Percentiles rank a stretch among this genome's conserved stretches.
phyloP scores from a whole-genome alignment of 2,888 invertebrate species.

The Tholera decimalis region DNA sequence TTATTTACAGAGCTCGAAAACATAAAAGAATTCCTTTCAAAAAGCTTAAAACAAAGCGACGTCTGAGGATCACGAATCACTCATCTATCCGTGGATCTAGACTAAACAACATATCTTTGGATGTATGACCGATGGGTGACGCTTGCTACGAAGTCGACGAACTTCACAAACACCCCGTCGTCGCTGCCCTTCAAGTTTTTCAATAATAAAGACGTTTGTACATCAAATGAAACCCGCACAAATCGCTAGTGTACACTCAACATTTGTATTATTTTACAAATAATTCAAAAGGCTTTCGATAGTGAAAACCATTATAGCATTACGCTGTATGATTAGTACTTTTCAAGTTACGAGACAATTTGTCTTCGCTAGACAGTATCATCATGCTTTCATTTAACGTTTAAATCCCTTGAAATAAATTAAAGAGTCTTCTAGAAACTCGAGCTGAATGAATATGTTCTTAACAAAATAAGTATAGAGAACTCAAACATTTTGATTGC shows the following conservation, averaged over 20 bases:
- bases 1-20: constrained; percentile 28
- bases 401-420: constrained; percentile 23
- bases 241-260: constrained; percentile 56
- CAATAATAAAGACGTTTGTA: constrained; percentile 82
- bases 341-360: constrained; percentile 38
- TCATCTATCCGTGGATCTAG: constrained; percentile 74
- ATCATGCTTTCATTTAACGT: constrained; percentile 27
- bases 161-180: constrained; percentile 69
- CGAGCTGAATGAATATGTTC: constrained; percentile 4
- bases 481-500: neutral
- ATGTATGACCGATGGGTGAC: constrained; percentile 72
- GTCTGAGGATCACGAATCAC: constrained; percentile 56
- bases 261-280: constrained; percentile 66
- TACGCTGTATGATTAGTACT: constrained; percentile 56
- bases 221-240: constrained; percentile 54
- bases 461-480: neutral
- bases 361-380: constrained; percentile 36
- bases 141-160: constrained; percentile 81
- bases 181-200: constrained; percentile 78
- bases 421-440: constrained; percentile 11
- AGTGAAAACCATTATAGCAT: constrained; percentile 44
- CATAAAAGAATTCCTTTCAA: neutral
- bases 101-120: constrained; percentile 74
- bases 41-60: constrained; percentile 35
- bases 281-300: constrained; percentile 52